Conservation (phyloP, 2,888 invertebrate genomes). For the Zonitis immaculata region DNA sequence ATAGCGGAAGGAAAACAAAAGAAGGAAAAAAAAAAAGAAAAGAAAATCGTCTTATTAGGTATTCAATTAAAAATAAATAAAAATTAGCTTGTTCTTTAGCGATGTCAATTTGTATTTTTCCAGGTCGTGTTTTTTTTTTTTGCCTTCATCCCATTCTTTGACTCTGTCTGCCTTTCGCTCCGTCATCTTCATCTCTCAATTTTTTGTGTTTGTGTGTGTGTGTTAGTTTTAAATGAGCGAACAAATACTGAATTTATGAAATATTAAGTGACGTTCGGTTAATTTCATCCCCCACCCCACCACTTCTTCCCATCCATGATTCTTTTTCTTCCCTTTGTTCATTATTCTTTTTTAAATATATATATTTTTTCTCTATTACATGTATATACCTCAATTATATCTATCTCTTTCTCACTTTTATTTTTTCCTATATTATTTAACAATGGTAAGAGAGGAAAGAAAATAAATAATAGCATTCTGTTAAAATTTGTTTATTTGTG, state of each 20-base stretch:
- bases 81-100: slow-evolving; percentile 32
- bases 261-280: slow-evolving; percentile 42
- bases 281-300: slow-evolving; percentile 33
- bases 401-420: too few species aligned
- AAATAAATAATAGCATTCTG: neutral
- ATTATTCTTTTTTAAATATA: too few species aligned
- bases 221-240: slow-evolving; percentile 36
- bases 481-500: neutral
- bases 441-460: too few species aligned
- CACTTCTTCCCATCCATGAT: too few species aligned
- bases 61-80: slow-evolving; percentile 32
- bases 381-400: too few species aligned
- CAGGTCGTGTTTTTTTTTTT: slow-evolving; percentile 19
- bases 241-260: slow-evolving; percentile 42
- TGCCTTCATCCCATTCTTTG: too few species aligned
- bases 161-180: too few species aligned
- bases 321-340: neutral
- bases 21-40: neutral
- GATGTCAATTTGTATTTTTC: slow-evolving; percentile 36
- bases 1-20: neutral
- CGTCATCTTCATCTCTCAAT: slow-evolving; percentile 12
- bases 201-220: too few species aligned
- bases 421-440: too few species aligned
- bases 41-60: slow-evolving; percentile 28
- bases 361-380: neutral